Conservation (phyloP, 2,797 vertebrate species). For the Characodon lateralis region DNA sequence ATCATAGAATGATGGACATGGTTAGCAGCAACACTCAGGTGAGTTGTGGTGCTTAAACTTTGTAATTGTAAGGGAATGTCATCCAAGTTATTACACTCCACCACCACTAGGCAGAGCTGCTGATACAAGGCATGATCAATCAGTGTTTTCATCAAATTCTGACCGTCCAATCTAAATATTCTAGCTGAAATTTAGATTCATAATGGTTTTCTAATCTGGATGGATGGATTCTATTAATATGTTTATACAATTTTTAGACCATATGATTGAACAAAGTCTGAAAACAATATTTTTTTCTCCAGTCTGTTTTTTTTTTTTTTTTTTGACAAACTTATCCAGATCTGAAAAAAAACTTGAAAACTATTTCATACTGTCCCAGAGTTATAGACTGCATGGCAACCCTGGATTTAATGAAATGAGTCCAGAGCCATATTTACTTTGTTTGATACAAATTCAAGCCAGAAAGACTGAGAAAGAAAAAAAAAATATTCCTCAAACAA, state of each 20-base stretch:
- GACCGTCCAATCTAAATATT: no score
- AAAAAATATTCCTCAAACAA: constrained; percentile 4
- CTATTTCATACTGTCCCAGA: not conserved
- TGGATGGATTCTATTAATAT: not conserved
- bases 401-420: constrained; percentile 11
- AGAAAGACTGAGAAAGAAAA: not conserved
- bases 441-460: constrained; percentile 7
- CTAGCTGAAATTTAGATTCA: no score
- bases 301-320: not conserved
- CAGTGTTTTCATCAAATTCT: not conserved
- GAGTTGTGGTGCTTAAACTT: no score
- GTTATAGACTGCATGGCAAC: not conserved
- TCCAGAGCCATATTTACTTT: constrained; percentile 18
- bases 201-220: not conserved
- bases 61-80: no score
- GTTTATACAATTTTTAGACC: no score
- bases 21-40: no score
- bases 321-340: not conserved
- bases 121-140: not conserved
- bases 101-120: not conserved
- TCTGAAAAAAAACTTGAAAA: not conserved
- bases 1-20: no score
- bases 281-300: not conserved
- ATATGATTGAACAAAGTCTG: no score
- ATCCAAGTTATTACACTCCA: no score